Evolutionary conservation across 1,140 invertebrate species (phyloP).

Genomic region (Trialeurodes vaporariorum): DNA sequence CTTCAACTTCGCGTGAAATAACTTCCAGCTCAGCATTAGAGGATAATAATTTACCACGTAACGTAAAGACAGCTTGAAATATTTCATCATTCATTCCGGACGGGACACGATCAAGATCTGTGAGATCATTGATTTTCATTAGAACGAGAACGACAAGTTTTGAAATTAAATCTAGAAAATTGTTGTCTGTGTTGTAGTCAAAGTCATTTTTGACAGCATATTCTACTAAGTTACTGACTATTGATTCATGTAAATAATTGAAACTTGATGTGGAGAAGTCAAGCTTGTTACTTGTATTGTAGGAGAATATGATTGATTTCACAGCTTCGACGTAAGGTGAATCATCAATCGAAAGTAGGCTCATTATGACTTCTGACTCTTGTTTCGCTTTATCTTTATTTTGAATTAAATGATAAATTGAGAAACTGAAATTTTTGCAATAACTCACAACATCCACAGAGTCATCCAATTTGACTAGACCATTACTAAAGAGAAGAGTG

Average conservation of each 20-base stretch:
- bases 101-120: neutral
- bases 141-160: neutral
- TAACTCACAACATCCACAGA: neutral
- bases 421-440: neutral
- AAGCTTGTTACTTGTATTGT: neutral
- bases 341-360: neutral
- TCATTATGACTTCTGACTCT: neutral
- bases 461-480: conserved; percentile 34
- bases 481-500: conserved; percentile 40
- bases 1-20: neutral
- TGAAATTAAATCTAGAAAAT: neutral
- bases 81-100: neutral
- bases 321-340: neutral
- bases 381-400: neutral
- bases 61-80: neutral
- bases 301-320: neutral
- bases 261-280: neutral
- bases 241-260: neutral
- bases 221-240: neutral
- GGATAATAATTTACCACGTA: neutral
- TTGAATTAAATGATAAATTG: neutral
- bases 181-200: neutral
- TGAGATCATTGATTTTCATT: neutral
- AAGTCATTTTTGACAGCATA: neutral
- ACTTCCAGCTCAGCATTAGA: neutral